Evolutionary conservation across 2,888 invertebrate genomes (phyloP).

Genomic region (Pammene fasciana): DNA sequence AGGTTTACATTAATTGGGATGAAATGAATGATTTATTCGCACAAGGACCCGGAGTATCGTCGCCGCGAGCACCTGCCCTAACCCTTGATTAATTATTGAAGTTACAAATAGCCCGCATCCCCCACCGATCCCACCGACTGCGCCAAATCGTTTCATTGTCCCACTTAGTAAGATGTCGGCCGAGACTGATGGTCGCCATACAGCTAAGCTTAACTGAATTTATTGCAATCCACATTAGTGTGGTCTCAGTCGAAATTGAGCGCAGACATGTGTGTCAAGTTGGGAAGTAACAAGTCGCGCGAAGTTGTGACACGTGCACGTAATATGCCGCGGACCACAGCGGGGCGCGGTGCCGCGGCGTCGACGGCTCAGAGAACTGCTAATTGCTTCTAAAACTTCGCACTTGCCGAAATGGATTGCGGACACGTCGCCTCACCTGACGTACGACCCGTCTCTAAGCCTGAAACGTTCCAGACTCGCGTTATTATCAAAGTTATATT

Average conservation of each 20-base stretch:
- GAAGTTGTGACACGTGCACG: slow-evolving; percentile 37
- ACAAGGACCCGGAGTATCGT: slow-evolving; percentile 22
- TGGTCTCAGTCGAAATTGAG: slow-evolving; percentile 28
- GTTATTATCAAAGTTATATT: slow-evolving; percentile 40
- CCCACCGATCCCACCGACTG: slow-evolving; percentile 19
- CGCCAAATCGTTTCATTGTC: slow-evolving; percentile 36
- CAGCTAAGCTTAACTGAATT: slow-evolving; percentile 25
- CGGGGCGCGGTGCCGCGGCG: slow-evolving; percentile 2
- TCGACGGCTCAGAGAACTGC: slow-evolving; percentile 13
- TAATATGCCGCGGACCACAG: slow-evolving; percentile 36
- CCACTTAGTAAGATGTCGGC: slow-evolving; percentile 26
- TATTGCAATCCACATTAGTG: slow-evolving; percentile 31
- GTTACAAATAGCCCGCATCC: slow-evolving; percentile 54
- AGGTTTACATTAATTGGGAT: slow-evolving; percentile 10
- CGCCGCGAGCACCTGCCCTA: slow-evolving; percentile 48
- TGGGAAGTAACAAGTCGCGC: slow-evolving; percentile 38
- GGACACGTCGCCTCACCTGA: slow-evolving; percentile 28
- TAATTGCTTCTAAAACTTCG: slow-evolving; percentile 41
- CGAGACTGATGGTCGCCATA: slow-evolving; percentile 11
- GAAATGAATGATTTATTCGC: slow-evolving; percentile 30
- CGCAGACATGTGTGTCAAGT: slow-evolving; percentile 35
- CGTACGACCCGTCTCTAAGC: slow-evolving; percentile 9
- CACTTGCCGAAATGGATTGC: slow-evolving; percentile 35
- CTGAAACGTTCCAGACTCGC: background rate
- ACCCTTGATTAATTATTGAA: slow-evolving; percentile 60